Evolutionary conservation across 2,797 vertebrate species (phyloP), one percentile per base, ranked within the genome.

Genomic region (Microctenopoma stevenorrisi): DNA sequence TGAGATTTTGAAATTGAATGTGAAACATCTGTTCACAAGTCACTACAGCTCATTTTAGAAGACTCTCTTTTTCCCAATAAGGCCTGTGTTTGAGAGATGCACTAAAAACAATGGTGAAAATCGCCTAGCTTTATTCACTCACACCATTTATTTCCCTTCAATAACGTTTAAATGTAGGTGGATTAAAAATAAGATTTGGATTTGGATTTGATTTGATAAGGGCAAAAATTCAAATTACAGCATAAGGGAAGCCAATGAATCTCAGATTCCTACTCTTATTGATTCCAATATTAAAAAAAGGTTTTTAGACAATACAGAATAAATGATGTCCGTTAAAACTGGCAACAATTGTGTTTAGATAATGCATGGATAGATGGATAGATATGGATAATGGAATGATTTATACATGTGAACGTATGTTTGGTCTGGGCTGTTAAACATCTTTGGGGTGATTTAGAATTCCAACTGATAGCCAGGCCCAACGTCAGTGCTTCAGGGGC

Each of bases 11-110:
- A 72, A 64, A 85, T 53, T 65, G 57, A 63, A 43, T 59, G 74
- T 55, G 60, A 77, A 86, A 84, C 81, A 87, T 83, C 84, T 86
- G 71, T 60, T 81, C 65, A 74, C 61, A 86, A 90, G 85, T 86
- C 74, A 70, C 51, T 54, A 10, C 3, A 12, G 57, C 58, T 81
- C 52, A 33, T 44, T 72, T 71, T n/a, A 56, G 40, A 48, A 67
- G 46, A 63, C 33, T 51, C 22, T 46, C 33, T 46, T 46, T 22
- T 18, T 44, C 44, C 37, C 48, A 66, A 26, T 44, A 56, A 46
- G 18, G 43, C 18, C 54, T 22, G 54, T 26, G 28, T 58, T 58
- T 37, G 37, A 50, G 16, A 67, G 44, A 35, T 12, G 3, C 4
- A 5, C n/a, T n/a, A 26, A 46, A 33, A 56, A 74, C 8, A 76